Evolutionary conservation across 2,113 vertebrate species (phyloP).

Genomic region (Vombatus ursinus): DNA sequence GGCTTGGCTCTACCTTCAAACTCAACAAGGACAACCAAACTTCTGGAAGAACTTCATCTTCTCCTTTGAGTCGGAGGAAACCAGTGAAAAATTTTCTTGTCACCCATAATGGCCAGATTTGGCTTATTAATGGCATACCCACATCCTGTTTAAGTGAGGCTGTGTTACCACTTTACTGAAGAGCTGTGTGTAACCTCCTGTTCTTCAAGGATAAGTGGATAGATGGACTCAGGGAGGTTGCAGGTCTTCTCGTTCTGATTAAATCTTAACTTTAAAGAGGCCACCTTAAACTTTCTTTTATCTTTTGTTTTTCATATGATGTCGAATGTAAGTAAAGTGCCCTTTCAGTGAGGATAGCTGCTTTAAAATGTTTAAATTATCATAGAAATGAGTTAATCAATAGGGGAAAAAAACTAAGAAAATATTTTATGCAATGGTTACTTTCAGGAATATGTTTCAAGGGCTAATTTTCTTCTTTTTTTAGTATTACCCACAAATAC

Average conservation of each 20-base stretch:
- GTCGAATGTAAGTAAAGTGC: not conserved
- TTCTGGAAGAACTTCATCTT: not conserved
- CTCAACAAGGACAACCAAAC: conserved; percentile 26
- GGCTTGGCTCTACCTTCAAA: conserved; percentile 46
- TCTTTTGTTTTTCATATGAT: not conserved
- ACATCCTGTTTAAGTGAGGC: not conserved
- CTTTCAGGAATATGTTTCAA: conserved; percentile 10
- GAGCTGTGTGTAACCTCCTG: not conserved
- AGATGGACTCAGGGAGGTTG: not conserved
- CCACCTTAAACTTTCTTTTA: not conserved
- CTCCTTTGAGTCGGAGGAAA: conserved; percentile 21
- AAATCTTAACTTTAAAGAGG: conserved; percentile 8
- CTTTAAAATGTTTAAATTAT: not conserved
- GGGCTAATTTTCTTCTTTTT: conserved; percentile 22
- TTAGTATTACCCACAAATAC: conserved; percentile 34
- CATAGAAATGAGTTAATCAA: not conserved
- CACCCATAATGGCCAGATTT: not conserved
- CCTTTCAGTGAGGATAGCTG: not conserved
- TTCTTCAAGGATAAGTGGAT: not conserved
- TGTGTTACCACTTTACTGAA: not conserved
- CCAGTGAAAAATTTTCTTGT: not conserved
- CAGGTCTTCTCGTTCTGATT: conserved; percentile 5
- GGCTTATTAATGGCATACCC: not conserved
- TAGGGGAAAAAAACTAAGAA: not conserved
- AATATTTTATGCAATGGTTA: not conserved